Percentiles rank a stretch among this genome's conserved stretches.
phyloP scores from a whole-genome alignment of 2,888 invertebrate species.

The Melinaea marsaeus region DNA sequence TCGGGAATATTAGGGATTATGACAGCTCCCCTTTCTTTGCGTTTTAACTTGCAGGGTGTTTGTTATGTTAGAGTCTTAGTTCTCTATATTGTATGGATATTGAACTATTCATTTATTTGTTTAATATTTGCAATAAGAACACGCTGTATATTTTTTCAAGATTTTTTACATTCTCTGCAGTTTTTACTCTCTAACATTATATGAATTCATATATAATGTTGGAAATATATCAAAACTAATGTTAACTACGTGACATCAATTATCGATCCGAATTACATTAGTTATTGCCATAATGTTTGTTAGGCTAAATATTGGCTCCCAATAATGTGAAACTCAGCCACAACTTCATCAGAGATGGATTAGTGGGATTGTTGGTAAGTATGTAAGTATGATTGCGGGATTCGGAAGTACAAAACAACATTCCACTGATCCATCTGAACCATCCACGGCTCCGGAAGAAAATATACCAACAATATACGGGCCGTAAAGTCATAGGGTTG shows the following conservation, averaged over 20 bases:
- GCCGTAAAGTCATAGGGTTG: background rate
- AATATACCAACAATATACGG: background rate
- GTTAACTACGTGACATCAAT: too few relatives aligned
- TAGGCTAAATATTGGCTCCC: background rate
- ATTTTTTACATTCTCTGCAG: too few relatives aligned
- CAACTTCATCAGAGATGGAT: constrained; percentile 5
- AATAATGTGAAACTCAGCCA: background rate
- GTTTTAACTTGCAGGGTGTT: constrained; percentile 15
- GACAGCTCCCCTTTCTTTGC: constrained; percentile 60
- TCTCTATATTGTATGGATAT: constrained; percentile 12
- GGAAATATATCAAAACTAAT: too few relatives aligned
- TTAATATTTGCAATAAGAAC: background rate
- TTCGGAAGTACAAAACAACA: constrained; percentile 6
- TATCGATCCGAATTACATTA: too few relatives aligned
- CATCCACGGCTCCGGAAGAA: background rate
- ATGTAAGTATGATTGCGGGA: constrained; percentile 13
- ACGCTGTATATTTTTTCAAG: too few relatives aligned
- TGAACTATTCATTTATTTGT: background rate
- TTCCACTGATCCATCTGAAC: constrained; percentile 4
- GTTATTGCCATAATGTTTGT: background rate
- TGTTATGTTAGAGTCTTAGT: constrained; percentile 19
- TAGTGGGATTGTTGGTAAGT: constrained; percentile 13
- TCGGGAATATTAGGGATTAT: constrained; percentile 76
- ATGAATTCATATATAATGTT: too few relatives aligned
- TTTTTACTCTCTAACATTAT: too few relatives aligned